Evolutionary conservation across 2,888 invertebrate species (phyloP).

Genomic region (Meloe dianella): DNA sequence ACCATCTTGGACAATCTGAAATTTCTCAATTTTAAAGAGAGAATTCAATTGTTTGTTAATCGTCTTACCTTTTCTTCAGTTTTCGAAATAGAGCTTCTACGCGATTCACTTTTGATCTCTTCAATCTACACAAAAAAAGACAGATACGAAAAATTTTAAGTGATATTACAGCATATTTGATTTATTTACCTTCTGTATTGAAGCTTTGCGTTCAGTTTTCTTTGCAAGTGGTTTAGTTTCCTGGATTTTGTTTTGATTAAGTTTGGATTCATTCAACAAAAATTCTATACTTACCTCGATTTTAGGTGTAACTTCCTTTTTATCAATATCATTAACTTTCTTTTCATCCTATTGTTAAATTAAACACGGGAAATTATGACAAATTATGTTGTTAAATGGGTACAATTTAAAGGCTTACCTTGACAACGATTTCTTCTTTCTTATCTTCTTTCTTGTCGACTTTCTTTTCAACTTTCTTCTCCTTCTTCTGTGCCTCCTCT

Average conservation of each 20-base stretch:
- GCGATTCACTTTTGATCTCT: slow-evolving; percentile 55
- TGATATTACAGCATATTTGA: slow-evolving; percentile 23
- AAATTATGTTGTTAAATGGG: not conserved
- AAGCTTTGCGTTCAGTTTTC: slow-evolving; percentile 58
- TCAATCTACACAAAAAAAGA: slow-evolving; percentile 49
- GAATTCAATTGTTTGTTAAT: not conserved
- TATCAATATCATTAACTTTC: slow-evolving; percentile 54
- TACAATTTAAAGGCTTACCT: not conserved
- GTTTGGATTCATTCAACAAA: slow-evolving; percentile 19
- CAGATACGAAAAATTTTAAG: slow-evolving; percentile 24
- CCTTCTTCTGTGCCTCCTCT: slow-evolving; percentile 48
- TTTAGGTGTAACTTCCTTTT: slow-evolving; percentile 48
- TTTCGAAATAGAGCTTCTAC: slow-evolving; percentile 55
- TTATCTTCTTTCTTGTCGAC: slow-evolving; percentile 12
- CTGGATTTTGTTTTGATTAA: slow-evolving; percentile 42
- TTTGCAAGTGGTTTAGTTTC: slow-evolving; percentile 67
- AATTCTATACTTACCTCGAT: slow-evolving; percentile 48
- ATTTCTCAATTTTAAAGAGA: slow-evolving; percentile 20
- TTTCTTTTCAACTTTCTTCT: slow-evolving; percentile 50
- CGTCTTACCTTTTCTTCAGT: slow-evolving; percentile 54
- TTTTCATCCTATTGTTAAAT: slow-evolving; percentile 50
- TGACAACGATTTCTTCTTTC: not conserved
- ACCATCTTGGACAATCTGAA: slow-evolving; percentile 54
- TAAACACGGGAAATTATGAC: slow-evolving; percentile 13
- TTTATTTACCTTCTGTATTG: slow-evolving; percentile 51